Base-by-base conservation (phyloP, 2,888 invertebrate genomes). In the Cryptophagus acutangulus region DNA sequence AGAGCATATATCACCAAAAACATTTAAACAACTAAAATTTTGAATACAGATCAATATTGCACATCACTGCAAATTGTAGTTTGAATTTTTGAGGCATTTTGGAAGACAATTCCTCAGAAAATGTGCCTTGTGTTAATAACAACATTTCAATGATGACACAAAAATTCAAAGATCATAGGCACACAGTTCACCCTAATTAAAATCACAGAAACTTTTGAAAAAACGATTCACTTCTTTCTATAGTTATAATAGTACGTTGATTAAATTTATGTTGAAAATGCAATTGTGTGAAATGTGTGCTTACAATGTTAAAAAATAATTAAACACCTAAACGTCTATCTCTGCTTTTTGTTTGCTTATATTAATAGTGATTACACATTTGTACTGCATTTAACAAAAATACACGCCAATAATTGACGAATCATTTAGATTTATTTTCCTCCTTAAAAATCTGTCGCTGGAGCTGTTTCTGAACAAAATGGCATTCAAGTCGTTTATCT, bases 301-400 rank as follows among this genome's bases (percentile, higher is more conserved):
- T n/a, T n/a, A n/a, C n/a, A n/a, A n/a, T n/a, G n/a, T n/a, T n/a
- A n/a, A n/a, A n/a, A n/a, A n/a, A n/a, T n/a, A n/a, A n/a, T n/a
- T n/a, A n/a, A n/a, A n/a, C n/a, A n/a, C n/a, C n/a, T n/a, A n/a
- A n/a, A 8, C n/a, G 12, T 13, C n/a, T 4, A 26, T 12, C 26
- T 26, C 26, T 26, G 12, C 9, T 12, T 33, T 40, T 33, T 40
- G 12, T 26, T 13, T 26, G n/a, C n/a, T 48, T 44, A 41, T 43
- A 26, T 44, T 52, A 51, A 43, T 38, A 48, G 50, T 57, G 55
- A 57, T 57, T 58, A 57, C 51, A 31, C 49, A 61, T 67, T 67
- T 69, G 68, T 69, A 69, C 68, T 69, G 61, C 58, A 54, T 63
- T 66, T 67, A 67, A 66, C 61, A 67, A 67, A 67, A 66, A 66